phyloP scores from a whole-genome alignment of 2,888 invertebrate genomes.

The Rhagonycha fulva region DNA sequence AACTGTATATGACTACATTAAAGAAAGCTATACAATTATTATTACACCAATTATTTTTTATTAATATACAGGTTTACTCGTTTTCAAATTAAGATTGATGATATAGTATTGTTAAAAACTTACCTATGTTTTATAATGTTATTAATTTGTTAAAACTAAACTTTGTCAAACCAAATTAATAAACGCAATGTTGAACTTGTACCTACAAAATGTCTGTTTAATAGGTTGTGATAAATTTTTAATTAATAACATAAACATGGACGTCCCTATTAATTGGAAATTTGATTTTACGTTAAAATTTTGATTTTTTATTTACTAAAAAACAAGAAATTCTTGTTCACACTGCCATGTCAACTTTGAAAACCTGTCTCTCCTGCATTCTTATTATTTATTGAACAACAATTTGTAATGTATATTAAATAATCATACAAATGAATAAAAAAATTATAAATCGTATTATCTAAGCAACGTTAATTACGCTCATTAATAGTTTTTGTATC shows the following conservation, averaged over 20 bases:
- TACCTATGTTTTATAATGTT: background rate
- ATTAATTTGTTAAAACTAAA: background rate
- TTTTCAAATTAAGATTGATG: constrained; percentile 1
- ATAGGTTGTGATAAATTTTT: background rate
- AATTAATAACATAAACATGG: background rate
- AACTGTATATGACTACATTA: background rate
- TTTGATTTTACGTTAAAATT: background rate
- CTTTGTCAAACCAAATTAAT: background rate
- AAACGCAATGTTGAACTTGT: background rate
- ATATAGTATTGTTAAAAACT: background rate
- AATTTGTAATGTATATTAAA: background rate
- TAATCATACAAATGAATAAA: background rate
- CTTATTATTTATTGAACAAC: background rate
- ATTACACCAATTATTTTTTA: background rate
- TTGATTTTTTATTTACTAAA: background rate
- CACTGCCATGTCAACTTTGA: background rate
- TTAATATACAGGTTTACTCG: background rate
- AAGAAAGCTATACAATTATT: constrained; percentile 1
- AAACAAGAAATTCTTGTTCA: background rate
- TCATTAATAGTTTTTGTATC: background rate
- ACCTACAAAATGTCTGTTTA: background rate
- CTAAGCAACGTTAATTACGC: background rate
- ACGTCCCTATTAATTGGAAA: background rate
- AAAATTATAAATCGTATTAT: background rate
- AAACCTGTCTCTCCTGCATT: background rate